A percentile compares a stretch with the other conserved stretches of the same genome.
Conservation (phyloP, 2,797 vertebrate genomes). For the Rhabdophis nuchalis region DNA sequence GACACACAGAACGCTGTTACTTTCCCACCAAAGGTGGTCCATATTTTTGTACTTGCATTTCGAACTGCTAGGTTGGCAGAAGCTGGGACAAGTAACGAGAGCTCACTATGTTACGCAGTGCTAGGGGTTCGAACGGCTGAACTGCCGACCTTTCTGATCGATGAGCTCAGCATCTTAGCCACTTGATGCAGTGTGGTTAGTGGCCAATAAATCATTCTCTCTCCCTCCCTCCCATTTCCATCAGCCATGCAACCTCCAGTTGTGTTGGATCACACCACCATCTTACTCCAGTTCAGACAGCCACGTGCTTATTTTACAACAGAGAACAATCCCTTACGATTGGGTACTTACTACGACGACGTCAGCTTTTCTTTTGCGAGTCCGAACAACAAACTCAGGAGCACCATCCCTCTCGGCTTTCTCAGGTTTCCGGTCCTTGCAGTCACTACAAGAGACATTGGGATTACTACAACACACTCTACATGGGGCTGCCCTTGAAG, state of each 20-base stretch:
- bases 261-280: not conserved
- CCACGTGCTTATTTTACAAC: not conserved
- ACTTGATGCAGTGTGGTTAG: not conserved
- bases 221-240: not conserved
- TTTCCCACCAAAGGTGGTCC: too few relatives aligned
- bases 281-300: not conserved
- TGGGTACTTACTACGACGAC: slow-evolving; percentile 87
- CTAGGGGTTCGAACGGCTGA: too few relatives aligned
- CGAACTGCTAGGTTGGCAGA: too few relatives aligned
- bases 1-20: too few relatives aligned
- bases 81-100: too few relatives aligned
- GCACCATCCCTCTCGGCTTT: slow-evolving; percentile 61
- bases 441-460: slow-evolving; percentile 66
- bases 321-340: not conserved
- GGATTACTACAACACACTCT: not conserved
- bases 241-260: not conserved
- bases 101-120: too few relatives aligned
- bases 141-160: too few relatives aligned
- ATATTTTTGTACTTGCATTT: too few relatives aligned
- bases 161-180: too few relatives aligned
- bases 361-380: slow-evolving; percentile 94
- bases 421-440: slow-evolving; percentile 61
- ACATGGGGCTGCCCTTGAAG: not conserved
- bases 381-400: slow-evolving; percentile 64
- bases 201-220: slow-evolving; percentile 44